Percentiles rank a stretch among this genome's conserved stretches.
Conservation (phyloP, 2,113 vertebrate species). For the Acanthisitta chloris region DNA sequence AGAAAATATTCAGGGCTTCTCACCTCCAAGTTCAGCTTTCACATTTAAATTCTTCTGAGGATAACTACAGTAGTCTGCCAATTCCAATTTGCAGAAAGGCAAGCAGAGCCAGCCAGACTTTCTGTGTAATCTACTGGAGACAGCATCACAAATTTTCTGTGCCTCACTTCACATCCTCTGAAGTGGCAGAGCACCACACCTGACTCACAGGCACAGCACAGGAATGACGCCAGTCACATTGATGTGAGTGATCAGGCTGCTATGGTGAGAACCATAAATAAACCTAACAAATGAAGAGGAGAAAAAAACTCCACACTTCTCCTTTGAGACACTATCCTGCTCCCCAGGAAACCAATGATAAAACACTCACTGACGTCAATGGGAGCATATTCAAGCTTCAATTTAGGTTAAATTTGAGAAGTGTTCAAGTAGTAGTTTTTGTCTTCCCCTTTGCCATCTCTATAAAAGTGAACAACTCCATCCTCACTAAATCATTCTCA, state of each 20-base stretch:
- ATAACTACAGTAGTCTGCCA: slow-evolving; percentile 6
- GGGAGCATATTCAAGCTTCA: slow-evolving; percentile 27
- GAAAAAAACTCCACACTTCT: neutral
- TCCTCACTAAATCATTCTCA: slow-evolving; percentile 57
- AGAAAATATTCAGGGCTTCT: slow-evolving; percentile 21
- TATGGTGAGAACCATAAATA: neutral
- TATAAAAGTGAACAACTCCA: neutral
- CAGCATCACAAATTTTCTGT: neutral
- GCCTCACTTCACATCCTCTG: neutral
- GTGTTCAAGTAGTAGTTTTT: slow-evolving; percentile 29
- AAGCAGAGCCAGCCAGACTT: slow-evolving; percentile 16
- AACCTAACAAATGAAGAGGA: neutral
- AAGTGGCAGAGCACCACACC: neutral
- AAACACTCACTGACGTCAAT: slow-evolving; percentile 40
- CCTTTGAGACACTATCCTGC: neutral
- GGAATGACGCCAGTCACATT: neutral
- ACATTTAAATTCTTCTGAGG: slow-evolving; percentile 36
- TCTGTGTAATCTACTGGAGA: slow-evolving; percentile 11
- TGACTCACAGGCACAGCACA: neutral
- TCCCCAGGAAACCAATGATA: neutral
- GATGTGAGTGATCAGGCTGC: neutral
- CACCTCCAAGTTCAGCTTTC: slow-evolving; percentile 45
- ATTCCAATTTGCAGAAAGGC: neutral
- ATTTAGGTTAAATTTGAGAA: neutral
- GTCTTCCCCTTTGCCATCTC: slow-evolving; percentile 1